A percentile compares a stretch with the other conserved stretches of the same genome.
phyloP scores from a whole-genome alignment of 2,888 invertebrate species.

The Alsophila aescularia region DNA sequence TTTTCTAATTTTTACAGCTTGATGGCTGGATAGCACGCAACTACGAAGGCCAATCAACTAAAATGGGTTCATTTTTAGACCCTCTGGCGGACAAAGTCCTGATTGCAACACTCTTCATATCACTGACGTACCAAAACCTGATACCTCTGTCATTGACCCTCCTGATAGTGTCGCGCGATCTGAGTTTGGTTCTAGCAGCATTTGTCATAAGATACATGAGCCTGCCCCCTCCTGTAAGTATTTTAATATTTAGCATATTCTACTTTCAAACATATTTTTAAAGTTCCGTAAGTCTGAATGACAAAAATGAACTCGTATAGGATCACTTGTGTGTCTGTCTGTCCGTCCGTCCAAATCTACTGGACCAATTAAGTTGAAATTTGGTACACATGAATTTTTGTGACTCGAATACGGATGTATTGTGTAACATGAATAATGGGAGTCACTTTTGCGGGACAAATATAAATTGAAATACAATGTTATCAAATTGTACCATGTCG shows the following conservation, averaged over 20 bases:
- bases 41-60: constrained; percentile 95
- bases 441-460: too few species aligned
- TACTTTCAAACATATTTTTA: too few species aligned
- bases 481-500: too few species aligned
- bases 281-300: too few species aligned
- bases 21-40: constrained; percentile 99
- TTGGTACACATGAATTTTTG: too few species aligned
- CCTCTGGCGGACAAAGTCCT: constrained; percentile 98
- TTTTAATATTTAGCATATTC: neutral
- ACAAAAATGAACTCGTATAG: too few species aligned
- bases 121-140: constrained; percentile 92
- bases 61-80: constrained; percentile 97
- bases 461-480: too few species aligned
- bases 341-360: too few species aligned
- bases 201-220: constrained; percentile 96
- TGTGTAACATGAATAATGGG: too few species aligned
- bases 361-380: too few species aligned
- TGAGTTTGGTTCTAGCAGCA: constrained; percentile 91
- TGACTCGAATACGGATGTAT: too few species aligned
- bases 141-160: constrained; percentile 93
- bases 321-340: too few species aligned
- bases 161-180: constrained; percentile 93
- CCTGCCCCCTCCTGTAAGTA: constrained; percentile 93
- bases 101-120: constrained; percentile 93
- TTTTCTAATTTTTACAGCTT: constrained; percentile 80